Percentiles rank a stretch among this genome's conserved stretches.
Conservation (phyloP, 1,140 invertebrate genomes). For the Orussus abietinus region DNA sequence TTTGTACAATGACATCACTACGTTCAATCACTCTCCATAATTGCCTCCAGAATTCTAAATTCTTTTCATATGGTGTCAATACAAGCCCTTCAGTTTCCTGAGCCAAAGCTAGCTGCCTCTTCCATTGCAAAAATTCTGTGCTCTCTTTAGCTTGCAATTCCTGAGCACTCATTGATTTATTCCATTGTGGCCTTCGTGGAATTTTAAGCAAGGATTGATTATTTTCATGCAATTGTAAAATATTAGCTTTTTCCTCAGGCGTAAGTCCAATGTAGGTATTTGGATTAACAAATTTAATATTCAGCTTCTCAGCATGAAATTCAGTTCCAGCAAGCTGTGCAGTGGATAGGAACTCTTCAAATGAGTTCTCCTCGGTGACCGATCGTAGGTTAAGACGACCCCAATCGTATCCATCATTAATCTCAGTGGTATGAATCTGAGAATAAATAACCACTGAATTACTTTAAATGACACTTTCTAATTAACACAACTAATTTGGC, state of each 20-base stretch:
- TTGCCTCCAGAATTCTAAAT: conserved; percentile 98
- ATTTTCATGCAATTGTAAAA: conserved; percentile 62
- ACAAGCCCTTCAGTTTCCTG: conserved; percentile 78
- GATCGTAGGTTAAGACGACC: conserved; percentile 85
- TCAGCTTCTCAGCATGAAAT: conserved; percentile 87
- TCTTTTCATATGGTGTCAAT: conserved; percentile 96
- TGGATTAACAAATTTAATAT: conserved; percentile 74
- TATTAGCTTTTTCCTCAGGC: conserved; percentile 55
- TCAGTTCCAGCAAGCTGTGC: conserved; percentile 91
- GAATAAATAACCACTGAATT: no score
- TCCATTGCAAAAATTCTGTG: conserved; percentile 84
- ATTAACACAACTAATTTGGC: conserved; percentile 4
- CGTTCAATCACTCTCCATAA: conserved; percentile 97
- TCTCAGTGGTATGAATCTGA: conserved; percentile 81
- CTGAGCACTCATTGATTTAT: conserved; percentile 66
- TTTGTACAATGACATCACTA: conserved; percentile 92
- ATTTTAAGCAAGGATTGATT: conserved; percentile 69
- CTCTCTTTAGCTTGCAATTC: conserved; percentile 76
- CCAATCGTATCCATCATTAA: conserved; percentile 89
- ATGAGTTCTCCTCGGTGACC: conserved; percentile 91
- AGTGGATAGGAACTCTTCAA: conserved; percentile 93
- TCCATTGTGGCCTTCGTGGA: conserved; percentile 83
- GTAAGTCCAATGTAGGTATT: conserved; percentile 61
- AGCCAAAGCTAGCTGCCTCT: conserved; percentile 71
- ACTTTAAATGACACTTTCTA: conserved; percentile 11